phyloP scores from a whole-genome alignment of 2,888 invertebrate genomes.

The Stenurella melanura region DNA sequence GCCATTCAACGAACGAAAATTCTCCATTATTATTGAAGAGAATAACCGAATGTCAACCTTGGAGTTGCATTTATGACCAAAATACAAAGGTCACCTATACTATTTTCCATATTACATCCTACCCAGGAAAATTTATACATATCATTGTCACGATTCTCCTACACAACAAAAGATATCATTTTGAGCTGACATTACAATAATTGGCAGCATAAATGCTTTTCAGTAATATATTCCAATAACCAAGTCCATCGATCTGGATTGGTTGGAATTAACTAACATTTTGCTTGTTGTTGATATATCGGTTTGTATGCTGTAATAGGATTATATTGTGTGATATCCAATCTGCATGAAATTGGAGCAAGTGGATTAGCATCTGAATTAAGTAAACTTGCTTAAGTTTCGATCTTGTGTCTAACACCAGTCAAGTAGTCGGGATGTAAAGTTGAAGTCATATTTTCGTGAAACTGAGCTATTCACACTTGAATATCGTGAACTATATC shows the following conservation, averaged over 20 bases:
- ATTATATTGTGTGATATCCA: not conserved
- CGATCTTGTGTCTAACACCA: not conserved
- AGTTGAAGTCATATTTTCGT: not conserved
- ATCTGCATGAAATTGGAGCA: constrained; percentile 1
- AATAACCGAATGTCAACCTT: too few relatives aligned
- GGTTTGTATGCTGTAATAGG: not conserved
- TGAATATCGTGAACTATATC: too few relatives aligned
- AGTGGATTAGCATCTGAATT: not conserved
- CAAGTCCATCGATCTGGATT: not conserved
- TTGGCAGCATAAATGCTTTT: not conserved
- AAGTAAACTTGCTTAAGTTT: not conserved
- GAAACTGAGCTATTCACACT: too few relatives aligned
- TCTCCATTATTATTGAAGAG: too few relatives aligned
- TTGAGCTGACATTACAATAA: not conserved
- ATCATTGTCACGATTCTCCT: not conserved
- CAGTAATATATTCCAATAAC: not conserved
- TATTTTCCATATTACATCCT: not conserved
- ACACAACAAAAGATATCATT: not conserved
- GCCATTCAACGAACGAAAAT: too few relatives aligned
- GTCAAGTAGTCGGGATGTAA: not conserved
- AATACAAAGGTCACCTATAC: not conserved
- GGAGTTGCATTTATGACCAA: too few relatives aligned
- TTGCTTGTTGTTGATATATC: not conserved
- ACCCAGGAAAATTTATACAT: not conserved
- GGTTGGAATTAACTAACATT: not conserved